A percentile compares a stretch with the other conserved stretches of the same genome.
Evolutionary conservation across 2,888 invertebrate genomes (phyloP).

Genomic region (Hydrotaea diabolus): DNA sequence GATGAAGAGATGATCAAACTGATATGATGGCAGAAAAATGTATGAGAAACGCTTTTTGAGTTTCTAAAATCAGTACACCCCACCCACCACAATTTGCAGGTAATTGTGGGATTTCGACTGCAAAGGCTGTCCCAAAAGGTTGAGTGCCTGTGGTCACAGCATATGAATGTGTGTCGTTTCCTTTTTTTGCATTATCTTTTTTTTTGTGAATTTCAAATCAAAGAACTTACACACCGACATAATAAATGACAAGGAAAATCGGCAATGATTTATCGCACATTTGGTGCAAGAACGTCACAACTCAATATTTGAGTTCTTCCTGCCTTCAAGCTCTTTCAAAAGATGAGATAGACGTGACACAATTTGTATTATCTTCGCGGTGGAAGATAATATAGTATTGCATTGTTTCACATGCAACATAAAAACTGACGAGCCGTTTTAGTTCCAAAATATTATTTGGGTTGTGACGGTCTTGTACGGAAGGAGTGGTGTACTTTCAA

Average conservation of each 20-base stretch:
- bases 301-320: no score
- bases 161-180: slow-evolving; percentile 24
- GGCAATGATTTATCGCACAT: no score
- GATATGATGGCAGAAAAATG: slow-evolving; percentile 15
- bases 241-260: not conserved
- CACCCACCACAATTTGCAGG: not conserved
- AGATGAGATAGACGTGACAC: no score
- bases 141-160: slow-evolving; percentile 17
- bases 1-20: not conserved
- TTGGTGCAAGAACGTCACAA: no score
- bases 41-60: slow-evolving; percentile 35
- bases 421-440: no score
- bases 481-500: not conserved
- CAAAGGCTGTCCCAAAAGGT: not conserved
- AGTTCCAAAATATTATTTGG: no score
- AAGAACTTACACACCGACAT: slow-evolving; percentile 21
- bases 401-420: no score
- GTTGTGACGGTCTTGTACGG: no score
- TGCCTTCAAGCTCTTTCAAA: no score
- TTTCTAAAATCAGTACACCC: slow-evolving; percentile 18
- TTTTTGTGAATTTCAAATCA: slow-evolving; percentile 55
- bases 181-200: not conserved
- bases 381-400: no score
- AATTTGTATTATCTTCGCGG: no score
- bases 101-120: slow-evolving; percentile 31